Percentiles rank a stretch among this genome's conserved stretches.
phyloP scores from a whole-genome alignment of 2,797 vertebrate species.

The Megalops cyprinoides region DNA sequence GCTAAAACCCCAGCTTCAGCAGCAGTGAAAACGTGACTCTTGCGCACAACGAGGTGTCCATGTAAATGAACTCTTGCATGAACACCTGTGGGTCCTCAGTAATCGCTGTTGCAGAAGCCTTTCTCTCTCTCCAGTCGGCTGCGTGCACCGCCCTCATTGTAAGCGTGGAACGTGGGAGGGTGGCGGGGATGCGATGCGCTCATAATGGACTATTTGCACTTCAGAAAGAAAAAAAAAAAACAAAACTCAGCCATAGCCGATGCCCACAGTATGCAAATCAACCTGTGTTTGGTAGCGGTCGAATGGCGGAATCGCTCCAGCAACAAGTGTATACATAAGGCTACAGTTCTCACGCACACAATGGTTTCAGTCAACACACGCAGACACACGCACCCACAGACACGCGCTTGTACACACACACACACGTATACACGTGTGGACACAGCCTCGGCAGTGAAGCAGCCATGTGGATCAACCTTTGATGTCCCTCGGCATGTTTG shows the following conservation, averaged over 20 bases:
- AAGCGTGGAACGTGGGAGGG: not conserved
- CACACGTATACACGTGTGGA: not conserved
- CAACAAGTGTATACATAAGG: slow-evolving; percentile 54
- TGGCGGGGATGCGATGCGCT: slow-evolving; percentile 16
- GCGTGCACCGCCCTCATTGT: not conserved
- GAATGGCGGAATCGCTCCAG: slow-evolving; percentile 18
- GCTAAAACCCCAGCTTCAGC: not conserved
- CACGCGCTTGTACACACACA: slow-evolving; percentile 30
- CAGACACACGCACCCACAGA: slow-evolving; percentile 26
- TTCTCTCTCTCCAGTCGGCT: not conserved
- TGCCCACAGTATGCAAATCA: slow-evolving; percentile 48
- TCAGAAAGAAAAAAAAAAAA: slow-evolving; percentile 49
- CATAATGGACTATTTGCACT: slow-evolving; percentile 58
- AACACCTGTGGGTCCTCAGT: not conserved
- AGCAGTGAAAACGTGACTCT: not conserved
- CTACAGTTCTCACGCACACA: slow-evolving; percentile 44
- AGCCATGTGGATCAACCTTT: slow-evolving; percentile 20
- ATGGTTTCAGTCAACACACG: slow-evolving; percentile 50
- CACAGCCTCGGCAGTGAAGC: not conserved
- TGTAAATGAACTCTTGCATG: no score
- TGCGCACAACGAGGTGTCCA: not conserved
- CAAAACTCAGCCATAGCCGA: slow-evolving; percentile 31
- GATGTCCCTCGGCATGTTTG: slow-evolving; percentile 44
- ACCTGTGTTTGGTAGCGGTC: slow-evolving; percentile 19
- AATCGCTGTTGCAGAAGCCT: not conserved